phyloP scores from a whole-genome alignment of 2,113 vertebrate species.

The rabbit (Oryctolagus cuniculus) region DNA sequence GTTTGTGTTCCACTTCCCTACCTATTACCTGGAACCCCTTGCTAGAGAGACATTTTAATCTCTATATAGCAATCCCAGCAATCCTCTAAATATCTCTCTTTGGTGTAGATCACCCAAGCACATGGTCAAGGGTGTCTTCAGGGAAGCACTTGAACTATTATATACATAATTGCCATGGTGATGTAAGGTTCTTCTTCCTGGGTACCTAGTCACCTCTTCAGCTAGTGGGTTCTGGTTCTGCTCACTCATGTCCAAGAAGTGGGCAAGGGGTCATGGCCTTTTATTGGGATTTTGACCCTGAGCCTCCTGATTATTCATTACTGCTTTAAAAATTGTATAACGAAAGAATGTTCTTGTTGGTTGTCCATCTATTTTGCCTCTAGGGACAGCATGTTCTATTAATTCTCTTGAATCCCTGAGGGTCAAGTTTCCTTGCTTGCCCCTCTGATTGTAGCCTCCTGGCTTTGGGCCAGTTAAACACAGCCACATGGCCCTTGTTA shows the following conservation, averaged over 20 bases:
- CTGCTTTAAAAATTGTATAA: conserved; percentile 20
- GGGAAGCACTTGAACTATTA: conserved; percentile 7
- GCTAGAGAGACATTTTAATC: background rate
- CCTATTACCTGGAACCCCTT: conserved; percentile 35
- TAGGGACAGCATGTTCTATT: conserved; percentile 14
- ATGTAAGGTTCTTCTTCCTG: background rate
- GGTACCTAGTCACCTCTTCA: background rate
- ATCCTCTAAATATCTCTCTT: conserved; percentile 19
- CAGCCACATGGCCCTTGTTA: background rate
- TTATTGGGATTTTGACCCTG: background rate
- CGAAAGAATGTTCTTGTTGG: background rate
- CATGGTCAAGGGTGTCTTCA: background rate
- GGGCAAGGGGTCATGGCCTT: background rate
- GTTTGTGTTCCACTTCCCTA: background rate
- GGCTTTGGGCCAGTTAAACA: background rate
- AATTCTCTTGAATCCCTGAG: background rate
- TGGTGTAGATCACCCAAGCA: background rate
- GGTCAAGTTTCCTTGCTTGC: background rate
- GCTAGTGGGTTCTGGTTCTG: background rate
- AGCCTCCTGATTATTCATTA: background rate
- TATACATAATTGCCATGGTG: background rate
- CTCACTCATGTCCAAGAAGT: background rate
- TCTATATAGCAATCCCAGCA: background rate
- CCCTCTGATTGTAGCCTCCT: background rate
- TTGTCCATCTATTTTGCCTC: background rate